Base-by-base conservation (phyloP, 2,888 invertebrate species). In the Eupithecia insigniata region DNA sequence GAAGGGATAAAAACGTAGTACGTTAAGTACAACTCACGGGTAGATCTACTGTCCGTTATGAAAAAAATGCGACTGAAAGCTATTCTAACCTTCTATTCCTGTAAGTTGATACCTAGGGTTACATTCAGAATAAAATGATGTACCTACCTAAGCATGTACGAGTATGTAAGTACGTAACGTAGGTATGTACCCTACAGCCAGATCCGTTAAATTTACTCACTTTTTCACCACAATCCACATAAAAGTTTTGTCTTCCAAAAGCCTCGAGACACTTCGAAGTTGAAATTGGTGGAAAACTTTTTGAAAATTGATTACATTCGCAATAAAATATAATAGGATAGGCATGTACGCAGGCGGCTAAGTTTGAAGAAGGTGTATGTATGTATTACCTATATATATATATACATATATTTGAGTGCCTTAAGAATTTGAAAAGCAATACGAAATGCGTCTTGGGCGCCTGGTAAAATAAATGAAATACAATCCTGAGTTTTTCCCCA, bases 231-330 rank as follows among this genome's bases (percentile, higher is more conserved):
- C 61, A 62, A 62, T 62, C 34, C 43, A 61, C 43, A 43, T 34
- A 39, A 69, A 74, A 64, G 60, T 72, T 76, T 62, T n/a, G n/a
- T n/a, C n/a, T 51, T 26, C 14, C 30, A 14, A 64, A 68, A 39
- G 73, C 73, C 79, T 79, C 79, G 74, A 84, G 79, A 79, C 78
- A 81, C 78, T 83, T 80, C 76, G 77, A 70, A 84, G 84, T 79
- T 87, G 76, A 82, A 85, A 84, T 88, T 85, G 82, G 83, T 85
- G 80, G 71, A 62, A 71, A 84, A 84, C 82, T 86, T 84, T 79
- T 81, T 78, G 82, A 83, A 83, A 82, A 70, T 70, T 84, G 85
- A 86, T 85, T 36, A 34, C 34, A 85, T 22, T n/a, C n/a, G n/a
- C n/a, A n/a, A n/a, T n/a, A n/a, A n/a, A n/a, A n/a, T n/a, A n/a